Evolutionary conservation across 2,797 vertebrate species (phyloP), one percentile per base, ranked within the genome.

Genomic region (Glossophaga mutica): DNA sequence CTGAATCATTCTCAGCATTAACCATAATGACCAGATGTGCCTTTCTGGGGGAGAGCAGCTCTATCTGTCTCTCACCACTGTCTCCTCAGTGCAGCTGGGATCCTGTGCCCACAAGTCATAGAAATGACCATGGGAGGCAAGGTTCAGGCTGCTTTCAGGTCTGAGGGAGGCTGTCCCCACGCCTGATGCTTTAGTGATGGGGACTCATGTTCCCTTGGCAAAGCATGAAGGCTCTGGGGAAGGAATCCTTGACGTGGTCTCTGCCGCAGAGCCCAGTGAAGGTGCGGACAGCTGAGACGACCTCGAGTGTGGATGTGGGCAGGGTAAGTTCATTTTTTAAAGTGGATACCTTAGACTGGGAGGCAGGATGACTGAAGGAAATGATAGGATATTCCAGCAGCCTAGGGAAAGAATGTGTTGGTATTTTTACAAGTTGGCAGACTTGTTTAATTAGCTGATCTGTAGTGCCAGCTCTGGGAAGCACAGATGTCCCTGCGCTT

Each of bases 401-500:
- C 50, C 55, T 39, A 55, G 68, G 71, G 59, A 82, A 92, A 93
- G 62, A 95, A 96, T 96, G 92, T 91, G 71, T 83, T 96, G 79
- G 85, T 90, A 94, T 89, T 96, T 96, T 96, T 95, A 95, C 2
- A 32, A 96, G 34, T 94, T 96, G 95, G 95, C 97, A 94, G 81
- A 93, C 65, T 73, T 97, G 79, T 90, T 91, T 94, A 93, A 93
- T 97, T 87, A 76, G 82, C 97, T 78, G 81, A 76, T 96, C 71
- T 1, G 91, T 91, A 76, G 32, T 55, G 88, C 96, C 94, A 92
- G 87, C 70, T 83, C 86, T 93, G 89, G 92, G 78, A 97, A 83
- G 93, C 91, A 94, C 96, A 97, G 96, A 97, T 96, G 96, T 95
- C 97, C 93, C 90, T 82, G 15, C 42, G 93, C 79, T 70, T 70